phyloP scores from a whole-genome alignment of 2,113 vertebrate species.

The Anseranas semipalmata region DNA sequence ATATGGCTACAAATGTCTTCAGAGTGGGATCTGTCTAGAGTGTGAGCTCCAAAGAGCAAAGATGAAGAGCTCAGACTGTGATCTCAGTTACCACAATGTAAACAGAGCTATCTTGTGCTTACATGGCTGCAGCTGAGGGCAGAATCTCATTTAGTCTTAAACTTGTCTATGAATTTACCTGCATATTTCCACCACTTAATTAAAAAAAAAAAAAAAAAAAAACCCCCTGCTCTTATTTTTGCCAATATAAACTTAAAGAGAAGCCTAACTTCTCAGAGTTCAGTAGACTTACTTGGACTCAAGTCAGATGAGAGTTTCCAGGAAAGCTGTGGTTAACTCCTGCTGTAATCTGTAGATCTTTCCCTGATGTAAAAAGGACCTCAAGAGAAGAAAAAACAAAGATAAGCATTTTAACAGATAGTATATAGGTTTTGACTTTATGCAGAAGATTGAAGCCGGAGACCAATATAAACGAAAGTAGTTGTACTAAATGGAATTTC shows the following conservation, averaged over 20 bases:
- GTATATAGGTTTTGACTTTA: background rate
- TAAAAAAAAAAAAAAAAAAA: background rate
- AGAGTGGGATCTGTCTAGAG: background rate
- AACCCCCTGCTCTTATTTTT: background rate
- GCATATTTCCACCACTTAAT: background rate
- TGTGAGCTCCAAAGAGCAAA: background rate
- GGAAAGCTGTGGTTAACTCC: background rate
- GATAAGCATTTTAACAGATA: conserved; percentile 12
- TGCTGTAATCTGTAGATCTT: conserved; percentile 12
- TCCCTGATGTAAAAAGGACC: conserved; percentile 13
- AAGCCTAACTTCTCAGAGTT: background rate
- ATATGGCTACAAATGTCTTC: background rate
- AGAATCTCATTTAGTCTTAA: background rate
- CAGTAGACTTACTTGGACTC: background rate
- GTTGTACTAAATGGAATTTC: conserved; percentile 20
- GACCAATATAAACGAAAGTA: background rate
- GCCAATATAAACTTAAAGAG: background rate
- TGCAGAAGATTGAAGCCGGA: background rate
- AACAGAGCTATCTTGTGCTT: background rate
- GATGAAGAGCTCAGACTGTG: background rate
- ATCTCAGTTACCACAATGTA: background rate
- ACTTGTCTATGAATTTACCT: background rate
- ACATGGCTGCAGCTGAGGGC: background rate
- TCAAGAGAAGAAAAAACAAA: conserved; percentile 22
- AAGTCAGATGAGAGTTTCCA: background rate